Conservation (phyloP, 2,113 vertebrate genomes). For the Antechinus stuartii region DNA sequence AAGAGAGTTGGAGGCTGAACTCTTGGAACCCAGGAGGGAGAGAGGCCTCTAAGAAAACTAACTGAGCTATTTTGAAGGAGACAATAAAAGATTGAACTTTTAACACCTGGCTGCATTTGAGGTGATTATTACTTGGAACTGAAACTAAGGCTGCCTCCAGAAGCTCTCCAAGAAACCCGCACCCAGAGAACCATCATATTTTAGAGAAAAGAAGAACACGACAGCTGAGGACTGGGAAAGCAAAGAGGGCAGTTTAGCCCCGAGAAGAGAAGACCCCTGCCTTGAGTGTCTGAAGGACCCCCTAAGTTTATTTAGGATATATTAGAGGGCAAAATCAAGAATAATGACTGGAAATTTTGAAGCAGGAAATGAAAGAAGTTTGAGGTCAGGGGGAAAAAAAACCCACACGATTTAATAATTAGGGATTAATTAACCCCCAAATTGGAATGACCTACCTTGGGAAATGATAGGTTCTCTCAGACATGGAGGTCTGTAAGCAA, state of each 20-base stretch:
- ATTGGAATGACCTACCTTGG: neutral
- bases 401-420: neutral
- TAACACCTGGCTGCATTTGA: too few species aligned
- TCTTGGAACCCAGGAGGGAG: too few species aligned
- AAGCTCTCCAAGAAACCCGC: too few species aligned
- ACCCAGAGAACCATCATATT: too few species aligned
- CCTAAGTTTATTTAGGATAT: neutral
- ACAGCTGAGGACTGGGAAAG: neutral
- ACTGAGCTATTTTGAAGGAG: too few species aligned
- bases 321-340: neutral
- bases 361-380: neutral
- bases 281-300: neutral
- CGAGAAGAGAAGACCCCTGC: neutral
- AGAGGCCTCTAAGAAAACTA: too few species aligned
- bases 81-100: too few species aligned
- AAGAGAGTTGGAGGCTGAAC: too few species aligned
- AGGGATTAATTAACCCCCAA: neutral
- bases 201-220: too few species aligned
- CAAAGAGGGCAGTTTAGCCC: neutral
- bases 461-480: neutral
- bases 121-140: too few species aligned
- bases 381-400: neutral
- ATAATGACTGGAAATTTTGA: neutral
- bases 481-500: too few species aligned
- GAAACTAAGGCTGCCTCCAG: too few species aligned